A percentile compares a stretch with the other conserved stretches of the same genome.
phyloP scores from a whole-genome alignment of 2,797 vertebrate genomes.

The Peromyscus nudipes region DNA sequence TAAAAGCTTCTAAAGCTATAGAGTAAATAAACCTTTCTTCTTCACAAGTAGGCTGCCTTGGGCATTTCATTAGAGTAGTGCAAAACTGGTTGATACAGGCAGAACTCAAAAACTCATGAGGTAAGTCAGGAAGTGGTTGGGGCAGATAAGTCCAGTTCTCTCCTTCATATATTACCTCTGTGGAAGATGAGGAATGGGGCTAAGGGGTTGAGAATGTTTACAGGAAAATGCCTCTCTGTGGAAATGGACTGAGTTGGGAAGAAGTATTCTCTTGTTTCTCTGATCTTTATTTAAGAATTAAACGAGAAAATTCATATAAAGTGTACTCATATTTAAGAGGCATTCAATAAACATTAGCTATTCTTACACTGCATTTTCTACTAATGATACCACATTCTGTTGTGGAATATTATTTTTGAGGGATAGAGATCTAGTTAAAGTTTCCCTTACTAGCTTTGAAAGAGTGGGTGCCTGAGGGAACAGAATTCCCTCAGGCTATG shows the following conservation, averaged over 20 bases:
- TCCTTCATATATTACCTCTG: not conserved
- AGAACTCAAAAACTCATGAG: not conserved
- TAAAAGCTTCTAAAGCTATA: not conserved
- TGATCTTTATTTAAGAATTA: conserved; percentile 26
- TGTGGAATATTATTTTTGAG: too few species aligned
- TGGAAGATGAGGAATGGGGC: not conserved
- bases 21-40: not conserved
- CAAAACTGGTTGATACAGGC: not conserved
- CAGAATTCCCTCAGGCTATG: too few species aligned
- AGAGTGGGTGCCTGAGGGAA: too few species aligned
- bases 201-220: not conserved
- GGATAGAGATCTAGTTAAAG: too few species aligned
- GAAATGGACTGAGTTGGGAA: not conserved
- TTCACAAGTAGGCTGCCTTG: not conserved
- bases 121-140: not conserved
- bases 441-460: too few species aligned
- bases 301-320: not conserved
- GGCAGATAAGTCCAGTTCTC: not conserved
- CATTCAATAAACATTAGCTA: not conserved
- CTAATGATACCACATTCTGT: not conserved
- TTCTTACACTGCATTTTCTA: not conserved
- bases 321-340: not conserved
- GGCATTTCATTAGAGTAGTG: not conserved
- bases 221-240: not conserved
- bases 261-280: not conserved